Percentiles rank a stretch among this genome's conserved stretches.
phyloP scores from a whole-genome alignment of 2,797 vertebrate genomes.

The Miichthys miiuy region DNA sequence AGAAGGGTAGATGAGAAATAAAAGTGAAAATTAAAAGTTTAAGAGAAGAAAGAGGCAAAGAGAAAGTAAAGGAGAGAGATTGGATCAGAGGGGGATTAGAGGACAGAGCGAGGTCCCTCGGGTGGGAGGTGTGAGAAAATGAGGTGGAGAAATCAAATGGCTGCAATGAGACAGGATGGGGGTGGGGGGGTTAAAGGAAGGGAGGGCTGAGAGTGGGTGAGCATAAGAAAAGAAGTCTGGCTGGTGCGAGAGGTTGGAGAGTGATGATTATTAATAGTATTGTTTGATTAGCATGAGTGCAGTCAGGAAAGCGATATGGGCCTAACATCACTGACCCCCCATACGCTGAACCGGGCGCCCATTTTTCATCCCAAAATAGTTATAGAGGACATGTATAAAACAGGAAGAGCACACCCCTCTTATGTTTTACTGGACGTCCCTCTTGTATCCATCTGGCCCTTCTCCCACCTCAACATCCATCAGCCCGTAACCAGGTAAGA shows the following conservation, averaged over 20 bases:
- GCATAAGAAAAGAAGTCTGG: slow-evolving; percentile 44
- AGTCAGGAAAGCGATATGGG: slow-evolving; percentile 47
- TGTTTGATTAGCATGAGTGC: slow-evolving; percentile 65
- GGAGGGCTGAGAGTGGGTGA: slow-evolving; percentile 18
- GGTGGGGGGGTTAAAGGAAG: neutral
- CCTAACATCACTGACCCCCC: slow-evolving; percentile 37
- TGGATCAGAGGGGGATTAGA: slow-evolving; percentile 47
- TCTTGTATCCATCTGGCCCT: slow-evolving; percentile 17
- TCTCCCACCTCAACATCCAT: neutral
- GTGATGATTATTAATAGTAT: slow-evolving; percentile 71
- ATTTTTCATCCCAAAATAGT: slow-evolving; percentile 70
- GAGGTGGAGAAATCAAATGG: slow-evolving; percentile 54
- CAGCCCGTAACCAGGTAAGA: slow-evolving; percentile 60
- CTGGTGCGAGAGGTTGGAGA: slow-evolving; percentile 38
- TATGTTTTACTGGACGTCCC: slow-evolving; percentile 46
- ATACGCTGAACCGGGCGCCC: slow-evolving; percentile 24
- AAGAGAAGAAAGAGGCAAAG: slow-evolving; percentile 29
- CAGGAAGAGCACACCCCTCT: slow-evolving; percentile 39
- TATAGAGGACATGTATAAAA: slow-evolving; percentile 62
- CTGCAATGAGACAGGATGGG: slow-evolving; percentile 15
- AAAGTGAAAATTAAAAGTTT: slow-evolving; percentile 69
- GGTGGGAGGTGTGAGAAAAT: slow-evolving; percentile 56
- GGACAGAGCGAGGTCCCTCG: slow-evolving; percentile 46
- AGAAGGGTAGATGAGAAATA: slow-evolving; percentile 42
- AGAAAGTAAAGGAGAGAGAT: slow-evolving; percentile 12